Conservation (phyloP, 2,797 vertebrate species). For the Acipenser transmontanus region DNA sequence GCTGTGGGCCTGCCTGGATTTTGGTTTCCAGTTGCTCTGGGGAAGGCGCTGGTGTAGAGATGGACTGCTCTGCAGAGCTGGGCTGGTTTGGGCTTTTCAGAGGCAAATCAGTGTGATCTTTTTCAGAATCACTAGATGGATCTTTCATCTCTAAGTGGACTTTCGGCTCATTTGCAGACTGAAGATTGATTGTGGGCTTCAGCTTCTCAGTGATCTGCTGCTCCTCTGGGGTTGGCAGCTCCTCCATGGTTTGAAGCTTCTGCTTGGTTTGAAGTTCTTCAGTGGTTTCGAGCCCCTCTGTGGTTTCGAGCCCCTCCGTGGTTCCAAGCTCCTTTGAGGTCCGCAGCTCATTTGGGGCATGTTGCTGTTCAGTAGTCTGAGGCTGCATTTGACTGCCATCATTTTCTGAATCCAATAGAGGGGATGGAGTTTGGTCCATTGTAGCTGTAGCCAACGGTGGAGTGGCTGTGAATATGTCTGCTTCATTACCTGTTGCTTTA, state of each 20-base stretch:
- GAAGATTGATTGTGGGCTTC: no score
- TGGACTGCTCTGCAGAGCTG: neutral
- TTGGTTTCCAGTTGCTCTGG: constrained; percentile 3
- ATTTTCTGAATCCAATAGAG: neutral
- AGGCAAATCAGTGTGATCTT: neutral
- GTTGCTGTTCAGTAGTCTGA: no score
- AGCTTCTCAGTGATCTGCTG: no score
- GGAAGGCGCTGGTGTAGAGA: neutral
- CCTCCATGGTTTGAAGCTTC: neutral
- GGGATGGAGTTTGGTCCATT: constrained; percentile 4
- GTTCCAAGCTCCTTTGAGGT: no score
- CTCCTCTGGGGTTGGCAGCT: neutral
- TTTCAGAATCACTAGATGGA: neutral
- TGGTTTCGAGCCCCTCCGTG: no score
- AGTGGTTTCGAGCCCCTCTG: neutral
- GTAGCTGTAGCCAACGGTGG: constrained; percentile 42
- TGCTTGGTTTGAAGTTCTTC: constrained; percentile 29
- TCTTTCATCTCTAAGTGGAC: neutral
- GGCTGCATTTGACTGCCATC: neutral
- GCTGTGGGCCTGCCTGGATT: neutral
- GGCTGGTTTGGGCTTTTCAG: neutral
- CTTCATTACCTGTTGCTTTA: constrained; percentile 54
- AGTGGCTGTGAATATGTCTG: constrained; percentile 57
- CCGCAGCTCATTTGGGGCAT: no score
- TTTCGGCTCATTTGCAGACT: neutral